These are phyloP conservation scores for Vespertilio murinus DNA, from an alignment of 2,797 vertebrate species.

Conservation along the genomic window DNA sequence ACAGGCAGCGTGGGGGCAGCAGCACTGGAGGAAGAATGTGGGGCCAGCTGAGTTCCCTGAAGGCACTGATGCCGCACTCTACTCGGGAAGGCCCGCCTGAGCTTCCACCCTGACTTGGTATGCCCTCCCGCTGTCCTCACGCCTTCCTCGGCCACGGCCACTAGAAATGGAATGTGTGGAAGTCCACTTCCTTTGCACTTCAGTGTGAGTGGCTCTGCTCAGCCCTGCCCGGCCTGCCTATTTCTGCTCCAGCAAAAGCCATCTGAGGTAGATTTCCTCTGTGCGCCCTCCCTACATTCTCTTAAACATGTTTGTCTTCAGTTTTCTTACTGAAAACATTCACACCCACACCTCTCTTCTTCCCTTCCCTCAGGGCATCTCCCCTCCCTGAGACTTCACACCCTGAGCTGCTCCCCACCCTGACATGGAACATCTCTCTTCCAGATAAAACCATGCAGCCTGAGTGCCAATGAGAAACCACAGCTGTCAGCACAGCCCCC, in stretches of 20 bases:
- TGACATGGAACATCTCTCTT: not conserved
- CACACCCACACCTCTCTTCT: not conserved
- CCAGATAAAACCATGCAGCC: not conserved
- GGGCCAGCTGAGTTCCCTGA: not conserved
- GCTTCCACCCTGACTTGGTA: not conserved
- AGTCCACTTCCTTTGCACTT: not conserved
- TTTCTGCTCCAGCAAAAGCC: not conserved
- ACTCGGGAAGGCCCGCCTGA: not conserved
- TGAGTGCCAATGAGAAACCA: not conserved
- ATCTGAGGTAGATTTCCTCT: not conserved
- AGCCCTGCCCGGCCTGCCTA: not conserved
- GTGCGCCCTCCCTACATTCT: not conserved
- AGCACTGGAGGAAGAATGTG: not conserved
- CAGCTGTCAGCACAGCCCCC: not conserved
- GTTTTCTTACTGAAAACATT: not conserved
- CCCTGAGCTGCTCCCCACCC: not conserved
- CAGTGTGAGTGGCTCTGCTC: not conserved
- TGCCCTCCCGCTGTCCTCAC: not conserved
- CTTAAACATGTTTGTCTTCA: not conserved
- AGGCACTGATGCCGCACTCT: not conserved
- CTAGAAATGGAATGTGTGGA: not conserved
- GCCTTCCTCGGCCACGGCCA: not conserved
- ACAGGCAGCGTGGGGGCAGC: not conserved
- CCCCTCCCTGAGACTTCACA: not conserved
- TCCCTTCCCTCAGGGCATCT: not conserved